Conservation (phyloP, 2,888 invertebrate genomes). For the Gandaritis pyraliata region DNA sequence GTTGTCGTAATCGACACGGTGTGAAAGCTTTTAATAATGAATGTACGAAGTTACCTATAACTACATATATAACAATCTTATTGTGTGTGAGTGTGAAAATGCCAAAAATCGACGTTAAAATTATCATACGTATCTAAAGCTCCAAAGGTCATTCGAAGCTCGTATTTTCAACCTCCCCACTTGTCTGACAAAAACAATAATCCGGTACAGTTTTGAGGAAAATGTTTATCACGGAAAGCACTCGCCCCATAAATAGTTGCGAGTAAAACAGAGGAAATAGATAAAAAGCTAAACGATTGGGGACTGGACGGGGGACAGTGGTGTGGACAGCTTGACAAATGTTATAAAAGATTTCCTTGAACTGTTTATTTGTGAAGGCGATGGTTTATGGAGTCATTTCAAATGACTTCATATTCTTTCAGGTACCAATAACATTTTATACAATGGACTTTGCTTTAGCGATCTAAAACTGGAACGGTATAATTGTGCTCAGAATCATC, state of each 20-base stretch:
- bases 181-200: slow-evolving; percentile 79
- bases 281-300: slow-evolving; percentile 75
- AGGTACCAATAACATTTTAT: too few species aligned
- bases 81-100: too few species aligned
- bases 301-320: slow-evolving; percentile 54
- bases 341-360: slow-evolving; percentile 36
- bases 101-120: neutral
- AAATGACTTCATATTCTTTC: slow-evolving; percentile 3
- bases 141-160: slow-evolving; percentile 67
- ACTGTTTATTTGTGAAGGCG: slow-evolving; percentile 27
- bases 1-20: too few species aligned
- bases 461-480: too few species aligned
- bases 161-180: slow-evolving; percentile 73
- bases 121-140: slow-evolving; percentile 20
- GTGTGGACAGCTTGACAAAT: slow-evolving; percentile 66
- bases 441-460: too few species aligned
- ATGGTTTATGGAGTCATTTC: slow-evolving; percentile 18
- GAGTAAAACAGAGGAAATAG: slow-evolving; percentile 77
- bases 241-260: slow-evolving; percentile 78
- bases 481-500: too few species aligned
- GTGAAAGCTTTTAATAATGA: too few species aligned
- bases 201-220: slow-evolving; percentile 74
- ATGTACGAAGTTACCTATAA: too few species aligned
- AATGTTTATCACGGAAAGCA: slow-evolving; percentile 79
- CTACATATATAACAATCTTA: too few species aligned